A percentile compares a stretch with the other conserved stretches of the same genome.
Evolutionary conservation across 2,888 invertebrate genomes (phyloP).

Genomic region (Mystacides longicornis): DNA sequence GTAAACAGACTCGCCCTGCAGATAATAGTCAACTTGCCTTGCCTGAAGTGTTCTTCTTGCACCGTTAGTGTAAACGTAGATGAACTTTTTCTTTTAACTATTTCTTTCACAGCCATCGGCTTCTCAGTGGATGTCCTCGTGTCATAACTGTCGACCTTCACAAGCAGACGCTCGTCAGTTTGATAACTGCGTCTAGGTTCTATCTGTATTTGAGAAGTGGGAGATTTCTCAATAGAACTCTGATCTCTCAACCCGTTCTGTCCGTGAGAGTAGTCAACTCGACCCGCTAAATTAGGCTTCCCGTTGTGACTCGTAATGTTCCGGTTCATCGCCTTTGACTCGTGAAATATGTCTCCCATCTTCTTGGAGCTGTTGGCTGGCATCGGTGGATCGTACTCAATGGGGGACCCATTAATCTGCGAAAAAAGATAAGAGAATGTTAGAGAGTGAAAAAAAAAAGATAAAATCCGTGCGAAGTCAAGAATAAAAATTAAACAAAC

Average conservation of each 20-base stretch:
- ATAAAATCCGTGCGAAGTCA: neutral
- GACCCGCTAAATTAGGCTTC: conserved; percentile 1
- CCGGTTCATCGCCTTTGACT: neutral
- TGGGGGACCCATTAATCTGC: conserved; percentile 19
- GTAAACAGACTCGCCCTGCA: conserved; percentile 41
- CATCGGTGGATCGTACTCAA: conserved; percentile 17
- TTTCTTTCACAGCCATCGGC: neutral
- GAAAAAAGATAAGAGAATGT: conserved; percentile 7
- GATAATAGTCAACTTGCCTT: conserved; percentile 36
- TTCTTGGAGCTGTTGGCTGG: conserved; percentile 5
- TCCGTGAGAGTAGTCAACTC: neutral
- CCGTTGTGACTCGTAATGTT: conserved; percentile 15
- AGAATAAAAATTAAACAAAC: too few relatives aligned
- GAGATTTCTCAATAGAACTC: neutral
- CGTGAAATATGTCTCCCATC: neutral
- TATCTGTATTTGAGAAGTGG: neutral
- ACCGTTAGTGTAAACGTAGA: conserved; percentile 34
- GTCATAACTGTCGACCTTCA: neutral
- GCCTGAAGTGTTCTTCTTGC: conserved; percentile 35
- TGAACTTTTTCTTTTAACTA: conserved; percentile 16
- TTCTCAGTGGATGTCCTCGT: neutral
- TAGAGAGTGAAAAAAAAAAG: neutral
- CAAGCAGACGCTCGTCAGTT: neutral
- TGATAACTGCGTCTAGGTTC: neutral
- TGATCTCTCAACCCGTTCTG: neutral